Percentiles rank a stretch among this genome's conserved stretches.
These are phyloP conservation scores for Teleogryllus occipitalis DNA, from an alignment of 1,140 invertebrate species.

Conservation along the genomic window DNA sequence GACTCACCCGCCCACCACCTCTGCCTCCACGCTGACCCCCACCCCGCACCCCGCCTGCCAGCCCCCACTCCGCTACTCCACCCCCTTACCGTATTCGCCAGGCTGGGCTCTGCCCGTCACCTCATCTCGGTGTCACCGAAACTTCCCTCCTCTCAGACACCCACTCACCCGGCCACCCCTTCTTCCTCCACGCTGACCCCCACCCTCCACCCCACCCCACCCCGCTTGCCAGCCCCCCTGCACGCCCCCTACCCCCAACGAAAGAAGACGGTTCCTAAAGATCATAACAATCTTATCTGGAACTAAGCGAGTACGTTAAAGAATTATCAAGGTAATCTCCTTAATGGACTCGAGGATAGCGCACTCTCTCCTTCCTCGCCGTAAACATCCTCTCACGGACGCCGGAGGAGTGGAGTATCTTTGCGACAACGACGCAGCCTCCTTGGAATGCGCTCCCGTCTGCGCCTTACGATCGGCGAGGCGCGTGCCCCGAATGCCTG, in stretches of 20 bases:
- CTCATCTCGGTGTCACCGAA: too few species aligned
- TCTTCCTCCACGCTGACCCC: too few species aligned
- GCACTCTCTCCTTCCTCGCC: background rate
- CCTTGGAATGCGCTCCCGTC: background rate
- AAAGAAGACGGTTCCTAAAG: background rate
- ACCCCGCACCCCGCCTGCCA: too few species aligned
- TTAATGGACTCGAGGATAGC: background rate
- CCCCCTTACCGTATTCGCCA: too few species aligned
- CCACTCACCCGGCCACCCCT: too few species aligned
- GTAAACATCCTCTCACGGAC: background rate
- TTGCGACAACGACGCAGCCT: background rate
- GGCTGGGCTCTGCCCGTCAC: too few species aligned
- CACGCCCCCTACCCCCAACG: background rate
- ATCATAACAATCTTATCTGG: constrained; percentile 1
- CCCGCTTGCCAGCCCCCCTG: background rate
- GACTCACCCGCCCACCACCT: too few species aligned
- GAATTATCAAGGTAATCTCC: constrained; percentile 4
- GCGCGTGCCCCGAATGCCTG: background rate
- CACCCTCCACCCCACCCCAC: background rate
- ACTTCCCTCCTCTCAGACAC: too few species aligned
- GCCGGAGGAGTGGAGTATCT: background rate
- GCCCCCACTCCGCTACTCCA: too few species aligned
- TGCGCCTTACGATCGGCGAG: background rate
- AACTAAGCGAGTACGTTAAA: background rate
- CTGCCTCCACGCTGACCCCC: too few species aligned